Base-by-base conservation (phyloP, 2,888 invertebrate species). In the Hyppa rectilinea region DNA sequence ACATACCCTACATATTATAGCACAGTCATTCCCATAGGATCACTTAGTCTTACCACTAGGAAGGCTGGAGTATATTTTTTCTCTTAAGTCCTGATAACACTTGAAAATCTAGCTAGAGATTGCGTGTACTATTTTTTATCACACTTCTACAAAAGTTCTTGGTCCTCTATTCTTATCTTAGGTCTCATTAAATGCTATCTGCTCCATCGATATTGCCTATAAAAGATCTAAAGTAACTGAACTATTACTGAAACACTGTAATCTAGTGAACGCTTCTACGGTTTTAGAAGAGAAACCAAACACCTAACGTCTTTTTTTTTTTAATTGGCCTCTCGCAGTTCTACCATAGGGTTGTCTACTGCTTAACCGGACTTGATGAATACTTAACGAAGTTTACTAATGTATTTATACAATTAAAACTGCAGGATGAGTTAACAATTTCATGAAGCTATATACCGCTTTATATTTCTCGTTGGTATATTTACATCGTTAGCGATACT, bases 31-130 rank as follows among this genome's bases (percentile, higher is more conserved):
- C 66, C 52, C 58, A 38, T 43, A 31, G 49, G 72, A 20, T n/a
- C 50, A 60, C 47, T 77, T 71, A 65, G 65, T 58, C 55, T 49
- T 23, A 36, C 38, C 26, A 63, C 47, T 64, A 52, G n/a, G 34
- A 55, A 75, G 31, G 29, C 26, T 50, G 2, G 2, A 65, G 23
- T n/a, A 45, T 20, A 36, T 36, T 43, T 64, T 72, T 43, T 74
- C 12, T 74, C 26, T 38, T 26, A 50, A 1, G 5, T 26, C 4
- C 26, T 17, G 72, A 71, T 34, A 53, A 17, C 17, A 40, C 43
- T 64, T 4, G 2, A 23, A 56, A 26, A 34, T 14, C 38, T 50
- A 17, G 4, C 29, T 20, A 59, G 14, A 0, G 12, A 4, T 10
- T 14, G 3, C 50, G 40, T 17, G 1, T 47, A 20, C n/a, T 2